phyloP scores from a whole-genome alignment of 2,888 invertebrate species.

The Balanococcus diminutus region DNA sequence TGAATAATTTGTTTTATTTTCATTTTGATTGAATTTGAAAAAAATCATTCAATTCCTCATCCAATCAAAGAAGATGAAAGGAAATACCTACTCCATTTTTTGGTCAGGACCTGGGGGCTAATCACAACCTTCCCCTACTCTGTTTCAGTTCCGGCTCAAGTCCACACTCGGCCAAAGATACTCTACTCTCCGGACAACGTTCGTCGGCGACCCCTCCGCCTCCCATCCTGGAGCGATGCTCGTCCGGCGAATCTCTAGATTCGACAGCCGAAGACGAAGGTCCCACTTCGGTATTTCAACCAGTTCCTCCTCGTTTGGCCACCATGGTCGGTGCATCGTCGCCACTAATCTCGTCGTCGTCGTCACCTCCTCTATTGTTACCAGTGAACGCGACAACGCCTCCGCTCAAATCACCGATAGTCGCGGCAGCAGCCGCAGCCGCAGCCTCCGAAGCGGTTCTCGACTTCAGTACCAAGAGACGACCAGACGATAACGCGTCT shows the following conservation, averaged over 20 bases:
- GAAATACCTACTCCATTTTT: too few relatives aligned
- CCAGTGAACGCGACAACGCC: conserved; percentile 50
- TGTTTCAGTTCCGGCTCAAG: conserved; percentile 76
- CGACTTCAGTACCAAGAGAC: conserved; percentile 80
- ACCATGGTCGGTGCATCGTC: conserved; percentile 74
- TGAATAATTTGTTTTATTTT: too few relatives aligned
- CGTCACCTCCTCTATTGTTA: conserved; percentile 61
- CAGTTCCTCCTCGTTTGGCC: conserved; percentile 72
- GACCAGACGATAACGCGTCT: conserved; percentile 66
- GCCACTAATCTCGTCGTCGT: conserved; percentile 72
- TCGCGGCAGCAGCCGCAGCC: conserved; percentile 62
- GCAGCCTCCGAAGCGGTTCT: conserved; percentile 64
- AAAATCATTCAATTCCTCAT: too few relatives aligned
- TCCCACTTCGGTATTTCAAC: conserved; percentile 63
- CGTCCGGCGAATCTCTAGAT: conserved; percentile 77
- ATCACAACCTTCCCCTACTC: conserved; percentile 60
- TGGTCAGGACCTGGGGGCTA: background rate
- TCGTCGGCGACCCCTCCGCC: conserved; percentile 59
- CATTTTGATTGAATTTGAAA: too few relatives aligned
- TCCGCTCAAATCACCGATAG: conserved; percentile 58
- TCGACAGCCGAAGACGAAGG: conserved; percentile 66
- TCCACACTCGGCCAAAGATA: conserved; percentile 73
- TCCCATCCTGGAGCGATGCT: conserved; percentile 73
- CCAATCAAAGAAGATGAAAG: too few relatives aligned
- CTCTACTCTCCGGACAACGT: conserved; percentile 62